Conservation (phyloP, 2,888 invertebrate species). For the Dioctria rufipes region DNA sequence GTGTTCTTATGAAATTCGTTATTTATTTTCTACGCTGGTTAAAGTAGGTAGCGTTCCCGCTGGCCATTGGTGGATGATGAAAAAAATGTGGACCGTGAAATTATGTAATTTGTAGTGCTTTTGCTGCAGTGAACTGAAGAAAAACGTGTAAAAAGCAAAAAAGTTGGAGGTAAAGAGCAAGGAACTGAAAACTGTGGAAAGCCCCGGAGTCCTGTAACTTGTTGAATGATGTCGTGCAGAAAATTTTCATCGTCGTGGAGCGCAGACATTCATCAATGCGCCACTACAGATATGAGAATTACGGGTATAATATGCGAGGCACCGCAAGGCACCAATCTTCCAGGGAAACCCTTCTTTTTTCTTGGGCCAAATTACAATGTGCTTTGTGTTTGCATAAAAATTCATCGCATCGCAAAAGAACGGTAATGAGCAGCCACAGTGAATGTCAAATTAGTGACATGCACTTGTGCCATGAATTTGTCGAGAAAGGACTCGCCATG, state of each 20-base stretch:
- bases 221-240: conserved; percentile 52
- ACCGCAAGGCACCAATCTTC: conserved; percentile 34
- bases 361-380: conserved; percentile 29
- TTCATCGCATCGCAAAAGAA: conserved; percentile 34
- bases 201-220: conserved; percentile 7
- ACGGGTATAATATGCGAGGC: neutral
- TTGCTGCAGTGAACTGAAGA: neutral
- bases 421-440: conserved; percentile 48
- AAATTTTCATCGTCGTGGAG: conserved; percentile 27
- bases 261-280: conserved; percentile 44
- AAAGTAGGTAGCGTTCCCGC: too few species aligned
- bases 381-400: conserved; percentile 44
- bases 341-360: neutral
- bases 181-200: neutral
- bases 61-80: neutral
- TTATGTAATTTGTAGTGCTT: conserved; percentile 34
- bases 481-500: neutral
- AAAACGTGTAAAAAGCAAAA: conserved; percentile 23
- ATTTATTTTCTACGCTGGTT: too few species aligned
- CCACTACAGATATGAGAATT: conserved; percentile 28
- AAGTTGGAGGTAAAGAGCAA: neutral
- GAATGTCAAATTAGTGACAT: conserved; percentile 50
- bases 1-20: too few species aligned
- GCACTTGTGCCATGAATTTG: conserved; percentile 28
- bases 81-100: conserved; percentile 7